Evolutionary conservation across 2,797 vertebrate genomes (phyloP), one percentile per base, ranked within the genome.

Genomic region (Cirrhinus mrigala): DNA sequence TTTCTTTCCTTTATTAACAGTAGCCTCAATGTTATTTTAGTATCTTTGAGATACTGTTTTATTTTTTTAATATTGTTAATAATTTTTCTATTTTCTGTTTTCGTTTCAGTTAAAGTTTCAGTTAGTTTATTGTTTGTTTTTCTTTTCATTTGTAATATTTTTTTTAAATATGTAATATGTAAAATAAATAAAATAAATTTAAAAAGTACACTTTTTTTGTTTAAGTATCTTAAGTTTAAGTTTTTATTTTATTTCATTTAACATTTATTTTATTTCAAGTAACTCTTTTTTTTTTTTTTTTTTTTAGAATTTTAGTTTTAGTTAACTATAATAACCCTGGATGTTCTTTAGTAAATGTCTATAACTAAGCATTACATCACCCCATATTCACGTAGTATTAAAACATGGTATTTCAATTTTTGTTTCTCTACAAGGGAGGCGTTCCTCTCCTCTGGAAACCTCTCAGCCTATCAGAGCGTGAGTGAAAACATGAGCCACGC

Each of bases 381-480:
- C 1, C 22, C 15, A 2, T 58, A 18, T 37, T 66, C 14, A 66
- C 1, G 22, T 37, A 27, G 37, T 40, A 33, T 24, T 15, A 62
- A 10, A 60, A 66, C 5, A n/a, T 11, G 1, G 1, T 58, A 46
- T 44, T 27, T 80, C 8, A 11, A 2, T 44, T 69, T 54, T 56
- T 73, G 9, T 81, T 6, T 44, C 29, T 68, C 27, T 33, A 3
- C 27, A 85, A 93, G 93, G 71, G 93, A 94, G 89, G 89, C 79
- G 0, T 95, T 96, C 83, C 92, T 96, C 82, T 94, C 94, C 27
- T 91, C 89, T 0, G 95, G 95, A 22, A 93, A 94, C 12, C 6
- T 90, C 18, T 85, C 87, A 15, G 94, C 95, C 69, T 95, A 92
- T 89, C 92, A 88, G 88, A 94, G 90, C 18, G 90, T 96, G 89